Conservation (phyloP, 2,113 vertebrate genomes). For the Coptodon bakossiorum region DNA sequence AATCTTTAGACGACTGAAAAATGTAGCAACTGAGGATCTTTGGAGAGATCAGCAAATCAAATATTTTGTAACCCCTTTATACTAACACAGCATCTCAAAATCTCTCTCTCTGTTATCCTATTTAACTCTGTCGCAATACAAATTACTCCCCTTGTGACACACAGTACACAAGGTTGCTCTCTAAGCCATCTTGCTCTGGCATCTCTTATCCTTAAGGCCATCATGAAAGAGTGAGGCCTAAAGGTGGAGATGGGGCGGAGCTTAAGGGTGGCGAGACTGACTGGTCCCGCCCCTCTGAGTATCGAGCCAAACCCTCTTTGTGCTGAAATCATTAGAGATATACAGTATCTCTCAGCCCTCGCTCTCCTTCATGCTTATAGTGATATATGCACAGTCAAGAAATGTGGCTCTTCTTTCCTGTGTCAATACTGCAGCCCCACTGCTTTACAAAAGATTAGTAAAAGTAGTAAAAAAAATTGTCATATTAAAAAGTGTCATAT, state of each 20-base stretch:
- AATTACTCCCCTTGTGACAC: neutral
- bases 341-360: neutral
- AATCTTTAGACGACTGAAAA: neutral
- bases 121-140: neutral
- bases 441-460: neutral
- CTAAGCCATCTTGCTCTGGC: neutral
- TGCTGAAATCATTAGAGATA: neutral
- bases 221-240: neutral
- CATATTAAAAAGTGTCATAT: neutral
- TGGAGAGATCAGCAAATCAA: neutral
- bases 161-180: neutral
- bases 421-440: neutral
- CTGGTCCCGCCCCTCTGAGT: neutral
- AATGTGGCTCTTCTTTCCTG: neutral
- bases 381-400: neutral
- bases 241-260: slow-evolving; percentile 4
- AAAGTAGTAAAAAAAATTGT: neutral
- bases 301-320: slow-evolving; percentile 1
- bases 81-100: neutral
- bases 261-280: slow-evolving; percentile 20
- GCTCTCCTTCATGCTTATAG: neutral
- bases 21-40: neutral
- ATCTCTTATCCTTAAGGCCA: slow-evolving; percentile 1
- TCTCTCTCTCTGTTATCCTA: neutral
- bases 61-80: neutral